Conservation (phyloP, 2,797 vertebrate genomes). For the Sarcophilus harrisii region DNA sequence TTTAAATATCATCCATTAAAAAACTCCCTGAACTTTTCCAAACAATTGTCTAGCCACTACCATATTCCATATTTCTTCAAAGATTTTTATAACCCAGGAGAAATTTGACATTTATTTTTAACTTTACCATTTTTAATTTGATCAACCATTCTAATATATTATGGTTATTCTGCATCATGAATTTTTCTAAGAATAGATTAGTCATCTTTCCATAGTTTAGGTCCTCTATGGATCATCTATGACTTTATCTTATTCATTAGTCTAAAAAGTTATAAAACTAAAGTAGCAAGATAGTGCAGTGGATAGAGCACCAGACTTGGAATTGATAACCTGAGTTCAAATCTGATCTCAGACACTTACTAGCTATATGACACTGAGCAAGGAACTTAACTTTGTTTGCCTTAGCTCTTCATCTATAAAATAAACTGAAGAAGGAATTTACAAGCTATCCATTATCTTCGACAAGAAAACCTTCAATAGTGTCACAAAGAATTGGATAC, state of each 20-base stretch:
- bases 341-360: neutral
- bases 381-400: neutral
- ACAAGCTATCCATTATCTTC: neutral
- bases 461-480: neutral
- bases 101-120: neutral
- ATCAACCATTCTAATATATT: neutral
- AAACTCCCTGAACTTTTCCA: neutral
- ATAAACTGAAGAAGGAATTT: neutral
- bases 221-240: neutral
- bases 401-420: neutral
- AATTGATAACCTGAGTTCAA: neutral
- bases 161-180: neutral
- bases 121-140: neutral
- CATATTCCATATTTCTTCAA: neutral
- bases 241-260: neutral
- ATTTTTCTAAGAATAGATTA: neutral
- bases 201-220: neutral
- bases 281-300: neutral
- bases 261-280: neutral
- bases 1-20: neutral
- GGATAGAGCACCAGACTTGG: neutral
- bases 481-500: neutral
- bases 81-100: neutral
- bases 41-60: neutral
- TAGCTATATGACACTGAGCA: too few species aligned